phyloP scores from a whole-genome alignment of 1,140 invertebrate species.

The Dendrolimus kikuchii region DNA sequence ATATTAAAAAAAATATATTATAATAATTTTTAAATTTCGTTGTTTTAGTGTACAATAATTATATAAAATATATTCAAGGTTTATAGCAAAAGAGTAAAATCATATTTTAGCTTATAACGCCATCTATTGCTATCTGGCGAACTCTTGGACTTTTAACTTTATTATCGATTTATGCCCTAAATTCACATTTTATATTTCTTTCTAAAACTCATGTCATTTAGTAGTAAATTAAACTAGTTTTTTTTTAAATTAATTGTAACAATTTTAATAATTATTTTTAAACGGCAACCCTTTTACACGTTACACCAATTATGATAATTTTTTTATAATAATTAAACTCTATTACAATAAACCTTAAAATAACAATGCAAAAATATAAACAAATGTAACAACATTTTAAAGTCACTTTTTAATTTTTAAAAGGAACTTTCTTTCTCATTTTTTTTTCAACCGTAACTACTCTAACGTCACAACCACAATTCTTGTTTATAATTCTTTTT shows the following conservation, averaged over 20 bases:
- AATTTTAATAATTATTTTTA: too few relatives aligned
- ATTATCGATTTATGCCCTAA: too few relatives aligned
- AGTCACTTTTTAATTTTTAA: slow-evolving; percentile 41
- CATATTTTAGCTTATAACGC: neutral
- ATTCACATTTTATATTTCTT: too few relatives aligned
- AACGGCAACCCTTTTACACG: too few relatives aligned
- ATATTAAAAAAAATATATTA: slow-evolving; percentile 1
- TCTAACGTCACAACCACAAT: slow-evolving; percentile 61
- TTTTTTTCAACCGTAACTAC: slow-evolving; percentile 34
- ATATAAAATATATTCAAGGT: slow-evolving; percentile 2
- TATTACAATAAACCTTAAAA: slow-evolving; percentile 9
- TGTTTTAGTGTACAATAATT: slow-evolving; percentile 6
- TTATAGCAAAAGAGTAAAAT: slow-evolving; percentile 18
- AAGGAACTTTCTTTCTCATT: slow-evolving; percentile 33
- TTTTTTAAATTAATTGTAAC: too few relatives aligned
- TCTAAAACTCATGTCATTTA: too few relatives aligned
- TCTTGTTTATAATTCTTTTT: slow-evolving; percentile 23
- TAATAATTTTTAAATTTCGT: slow-evolving; percentile 11
- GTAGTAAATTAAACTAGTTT: too few relatives aligned
- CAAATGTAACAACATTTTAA: slow-evolving; percentile 49
- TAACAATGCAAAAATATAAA: slow-evolving; percentile 14
- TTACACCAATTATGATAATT: too few relatives aligned
- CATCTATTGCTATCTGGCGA: too few relatives aligned
- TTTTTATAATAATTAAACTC: too few relatives aligned
- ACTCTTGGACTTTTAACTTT: too few relatives aligned